Conservation (phyloP, 1,140 invertebrate genomes). For the Phenacoccus solenopsis region DNA sequence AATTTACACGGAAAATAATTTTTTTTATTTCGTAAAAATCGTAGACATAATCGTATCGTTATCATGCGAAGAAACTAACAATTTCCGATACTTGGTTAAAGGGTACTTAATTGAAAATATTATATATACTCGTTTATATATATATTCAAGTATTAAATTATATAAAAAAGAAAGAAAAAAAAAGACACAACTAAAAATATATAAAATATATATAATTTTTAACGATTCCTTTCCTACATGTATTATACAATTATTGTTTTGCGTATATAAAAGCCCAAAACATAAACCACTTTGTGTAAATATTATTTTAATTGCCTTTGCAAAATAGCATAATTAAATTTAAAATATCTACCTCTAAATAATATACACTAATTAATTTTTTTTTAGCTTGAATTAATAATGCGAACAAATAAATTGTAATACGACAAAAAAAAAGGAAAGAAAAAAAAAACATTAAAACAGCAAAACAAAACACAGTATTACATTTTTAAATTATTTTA, state of each 20-base stretch:
- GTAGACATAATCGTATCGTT: background rate
- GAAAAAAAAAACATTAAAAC: slow-evolving; percentile 7
- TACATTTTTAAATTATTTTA: slow-evolving; percentile 9
- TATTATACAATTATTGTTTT: slow-evolving; percentile 10
- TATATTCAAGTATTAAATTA: slow-evolving; percentile 4
- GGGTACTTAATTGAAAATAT: background rate
- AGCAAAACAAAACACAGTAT: slow-evolving; percentile 11
- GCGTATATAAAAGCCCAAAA: slow-evolving; percentile 9
- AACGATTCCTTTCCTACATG: slow-evolving; percentile 14
- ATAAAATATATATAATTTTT: slow-evolving; percentile 17
- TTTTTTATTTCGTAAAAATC: background rate
- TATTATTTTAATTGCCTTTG: background rate
- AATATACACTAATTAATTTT: slow-evolving; percentile 17
- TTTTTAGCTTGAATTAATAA: background rate
- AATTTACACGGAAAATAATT: background rate
- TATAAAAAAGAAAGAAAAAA: background rate
- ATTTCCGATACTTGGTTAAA: background rate
- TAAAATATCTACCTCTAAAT: slow-evolving; percentile 11
- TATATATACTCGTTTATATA: background rate
- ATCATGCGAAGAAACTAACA: background rate
- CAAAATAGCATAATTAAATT: slow-evolving; percentile 10
- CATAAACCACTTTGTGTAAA: slow-evolving; percentile 9
- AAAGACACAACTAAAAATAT: slow-evolving; percentile 13
- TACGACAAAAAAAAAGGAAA: background rate
- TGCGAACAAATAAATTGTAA: slow-evolving; percentile 7